phyloP scores from a whole-genome alignment of 2,113 vertebrate species.

The Acinonyx jubatus region DNA sequence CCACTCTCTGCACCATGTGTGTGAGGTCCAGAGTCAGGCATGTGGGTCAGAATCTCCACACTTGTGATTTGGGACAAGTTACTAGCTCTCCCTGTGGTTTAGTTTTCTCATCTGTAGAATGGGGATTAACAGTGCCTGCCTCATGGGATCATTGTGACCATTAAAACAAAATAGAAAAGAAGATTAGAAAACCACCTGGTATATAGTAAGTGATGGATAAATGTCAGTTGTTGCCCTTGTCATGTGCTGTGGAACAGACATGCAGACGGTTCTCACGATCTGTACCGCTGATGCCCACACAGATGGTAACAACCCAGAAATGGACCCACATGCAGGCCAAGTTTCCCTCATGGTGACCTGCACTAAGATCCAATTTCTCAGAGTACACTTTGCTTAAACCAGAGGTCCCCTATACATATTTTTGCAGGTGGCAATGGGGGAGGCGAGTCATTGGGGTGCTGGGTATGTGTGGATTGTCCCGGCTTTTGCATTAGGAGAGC shows the following conservation, averaged over 20 bases:
- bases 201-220: neutral
- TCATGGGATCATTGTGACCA: neutral
- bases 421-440: neutral
- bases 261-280: fast-evolving
- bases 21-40: neutral
- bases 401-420: neutral
- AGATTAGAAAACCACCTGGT: neutral
- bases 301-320: neutral
- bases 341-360: neutral
- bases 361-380: neutral
- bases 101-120: neutral
- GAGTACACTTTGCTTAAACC: neutral
- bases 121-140: neutral
- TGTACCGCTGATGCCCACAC: neutral
- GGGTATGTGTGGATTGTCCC: fast-evolving
- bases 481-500: neutral
- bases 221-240: neutral
- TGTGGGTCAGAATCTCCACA: neutral
- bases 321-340: fast-evolving
- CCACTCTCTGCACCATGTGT: neutral
- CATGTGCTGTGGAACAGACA: neutral
- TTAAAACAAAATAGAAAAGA: neutral
- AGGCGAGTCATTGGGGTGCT: neutral
- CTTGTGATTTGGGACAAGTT: neutral
- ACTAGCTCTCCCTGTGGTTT: neutral